Evolutionary conservation across 2,888 invertebrate genomes (phyloP).

Genomic region (Drosophila prolongata): DNA sequence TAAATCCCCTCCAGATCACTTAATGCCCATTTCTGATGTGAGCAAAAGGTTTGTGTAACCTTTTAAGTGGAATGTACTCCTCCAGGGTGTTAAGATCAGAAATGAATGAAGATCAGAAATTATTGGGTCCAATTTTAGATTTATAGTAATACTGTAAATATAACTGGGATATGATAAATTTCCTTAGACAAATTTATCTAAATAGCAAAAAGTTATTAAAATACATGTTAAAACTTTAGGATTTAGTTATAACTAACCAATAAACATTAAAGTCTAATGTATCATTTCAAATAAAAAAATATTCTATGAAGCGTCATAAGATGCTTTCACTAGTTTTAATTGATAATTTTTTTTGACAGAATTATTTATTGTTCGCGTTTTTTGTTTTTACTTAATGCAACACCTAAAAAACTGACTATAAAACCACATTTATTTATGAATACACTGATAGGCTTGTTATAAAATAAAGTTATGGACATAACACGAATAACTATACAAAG

Average conservation of each 20-base stretch:
- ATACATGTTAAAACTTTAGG: too few relatives aligned
- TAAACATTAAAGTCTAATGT: too few relatives aligned
- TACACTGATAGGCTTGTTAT: slow-evolving; percentile 1
- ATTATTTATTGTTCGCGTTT: not conserved
- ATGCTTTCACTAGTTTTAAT: too few relatives aligned
- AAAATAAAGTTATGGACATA: not conserved
- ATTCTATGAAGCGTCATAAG: not conserved
- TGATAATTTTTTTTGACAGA: not conserved
- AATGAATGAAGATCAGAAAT: not conserved
- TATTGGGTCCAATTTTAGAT: not conserved
- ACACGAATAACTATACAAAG: not conserved
- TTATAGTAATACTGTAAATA: not conserved
- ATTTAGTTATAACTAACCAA: too few relatives aligned
- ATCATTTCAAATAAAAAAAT: too few relatives aligned
- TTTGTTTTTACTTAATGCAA: not conserved
- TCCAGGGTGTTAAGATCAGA: slow-evolving; percentile 3
- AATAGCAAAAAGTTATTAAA: too few relatives aligned
- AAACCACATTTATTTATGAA: slow-evolving; percentile 1
- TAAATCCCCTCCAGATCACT: slow-evolving; percentile 22
- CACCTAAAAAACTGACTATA: not conserved
- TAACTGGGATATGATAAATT: too few relatives aligned
- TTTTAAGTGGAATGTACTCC: slow-evolving; percentile 23
- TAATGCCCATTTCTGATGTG: slow-evolving; percentile 34
- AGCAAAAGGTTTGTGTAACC: slow-evolving; percentile 21
- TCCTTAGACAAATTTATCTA: too few relatives aligned